These are phyloP conservation scores for Meloidogyne hapla DNA, from an alignment of 1,140 invertebrate genomes.

Conservation along the genomic window DNA sequence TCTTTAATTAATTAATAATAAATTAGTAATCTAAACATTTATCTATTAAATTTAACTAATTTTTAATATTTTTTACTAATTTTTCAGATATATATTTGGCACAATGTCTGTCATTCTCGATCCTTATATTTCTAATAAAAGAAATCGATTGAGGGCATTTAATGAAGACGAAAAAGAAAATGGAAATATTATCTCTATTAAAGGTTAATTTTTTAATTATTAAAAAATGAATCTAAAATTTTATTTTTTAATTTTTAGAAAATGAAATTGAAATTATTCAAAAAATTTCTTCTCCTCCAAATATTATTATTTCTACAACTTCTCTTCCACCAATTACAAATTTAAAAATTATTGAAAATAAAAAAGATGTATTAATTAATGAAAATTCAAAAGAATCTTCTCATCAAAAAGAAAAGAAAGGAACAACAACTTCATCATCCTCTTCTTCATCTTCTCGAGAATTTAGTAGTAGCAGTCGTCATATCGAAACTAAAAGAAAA, in stretches of 20 bases:
- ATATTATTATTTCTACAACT: not conserved
- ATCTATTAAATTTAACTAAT: too few relatives aligned
- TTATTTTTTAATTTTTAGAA: not conserved
- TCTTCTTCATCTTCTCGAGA: not conserved
- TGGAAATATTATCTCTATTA: not conserved
- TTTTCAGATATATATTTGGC: not conserved
- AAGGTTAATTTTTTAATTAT: not conserved
- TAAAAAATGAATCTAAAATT: not conserved
- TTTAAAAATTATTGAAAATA: not conserved
- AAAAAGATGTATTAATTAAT: not conserved
- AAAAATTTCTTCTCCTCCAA: not conserved
- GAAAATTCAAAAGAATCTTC: not conserved
- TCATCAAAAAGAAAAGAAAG: not conserved
- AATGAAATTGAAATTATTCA: not conserved
- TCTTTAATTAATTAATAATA: not conserved
- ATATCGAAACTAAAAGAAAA: not conserved
- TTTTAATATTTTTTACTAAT: not conserved
- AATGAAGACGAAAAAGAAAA: not conserved
- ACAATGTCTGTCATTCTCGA: not conserved
- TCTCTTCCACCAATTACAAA: not conserved
- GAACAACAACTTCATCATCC: not conserved
- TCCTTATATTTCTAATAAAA: not conserved
- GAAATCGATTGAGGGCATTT: slow-evolving; percentile 5
- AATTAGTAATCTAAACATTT: too few relatives aligned
- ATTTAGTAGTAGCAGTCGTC: not conserved